These are phyloP conservation scores for Tenthredo notha DNA, from an alignment of 2,888 invertebrate genomes.

Conservation along the genomic window DNA sequence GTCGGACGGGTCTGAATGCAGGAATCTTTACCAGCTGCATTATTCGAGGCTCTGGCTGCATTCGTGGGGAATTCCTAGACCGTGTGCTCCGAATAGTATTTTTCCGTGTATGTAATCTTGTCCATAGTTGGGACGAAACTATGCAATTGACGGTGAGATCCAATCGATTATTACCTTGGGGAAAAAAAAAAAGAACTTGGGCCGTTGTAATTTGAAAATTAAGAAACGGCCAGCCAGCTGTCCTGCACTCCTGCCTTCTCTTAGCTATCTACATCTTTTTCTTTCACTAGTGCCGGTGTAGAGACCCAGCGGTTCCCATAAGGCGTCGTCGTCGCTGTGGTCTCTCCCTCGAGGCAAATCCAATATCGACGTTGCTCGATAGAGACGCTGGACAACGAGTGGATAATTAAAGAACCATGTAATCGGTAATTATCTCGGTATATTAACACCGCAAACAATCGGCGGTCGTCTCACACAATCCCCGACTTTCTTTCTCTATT, in stretches of 20 bases:
- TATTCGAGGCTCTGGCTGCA: constrained; percentile 2
- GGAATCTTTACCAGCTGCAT: constrained; percentile 43
- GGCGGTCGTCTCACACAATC: background rate
- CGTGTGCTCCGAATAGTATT: constrained; percentile 27
- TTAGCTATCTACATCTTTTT: background rate
- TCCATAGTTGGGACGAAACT: constrained; percentile 13
- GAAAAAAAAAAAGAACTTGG: constrained; percentile 26
- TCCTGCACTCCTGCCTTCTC: background rate
- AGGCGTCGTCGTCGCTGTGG: constrained; percentile 56
- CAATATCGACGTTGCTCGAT: constrained; percentile 40
- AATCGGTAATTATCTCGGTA: constrained; percentile 67
- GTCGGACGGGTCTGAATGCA: constrained; percentile 31
- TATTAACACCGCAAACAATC: constrained; percentile 60
- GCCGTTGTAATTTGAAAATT: constrained; percentile 45
- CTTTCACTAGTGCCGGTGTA: background rate
- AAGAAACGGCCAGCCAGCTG: constrained; percentile 35
- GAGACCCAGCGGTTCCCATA: constrained; percentile 38
- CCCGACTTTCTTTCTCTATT: background rate
- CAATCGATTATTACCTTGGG: constrained; percentile 40
- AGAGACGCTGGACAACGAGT: constrained; percentile 61
- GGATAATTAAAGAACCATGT: constrained; percentile 68
- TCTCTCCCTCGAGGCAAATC: constrained; percentile 53
- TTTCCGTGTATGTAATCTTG: constrained; percentile 10
- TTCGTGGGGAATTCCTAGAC: constrained; percentile 25
- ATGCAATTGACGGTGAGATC: constrained; percentile 18